Evolutionary conservation across 1,140 invertebrate genomes (phyloP).

Genomic region (Halyomorpha halys): DNA sequence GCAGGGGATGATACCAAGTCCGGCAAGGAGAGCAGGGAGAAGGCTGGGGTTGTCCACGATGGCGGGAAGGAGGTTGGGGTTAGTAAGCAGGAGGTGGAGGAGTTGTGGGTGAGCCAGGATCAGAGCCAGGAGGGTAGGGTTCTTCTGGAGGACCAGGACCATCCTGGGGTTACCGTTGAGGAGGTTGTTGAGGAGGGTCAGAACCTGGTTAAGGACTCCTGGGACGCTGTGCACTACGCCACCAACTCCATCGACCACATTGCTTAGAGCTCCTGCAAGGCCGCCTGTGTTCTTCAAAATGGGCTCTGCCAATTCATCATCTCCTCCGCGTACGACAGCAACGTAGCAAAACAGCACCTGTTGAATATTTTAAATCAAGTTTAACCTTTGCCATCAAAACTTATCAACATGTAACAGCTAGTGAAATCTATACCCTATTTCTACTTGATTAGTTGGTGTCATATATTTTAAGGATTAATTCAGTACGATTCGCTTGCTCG

Average conservation of each 20-base stretch:
- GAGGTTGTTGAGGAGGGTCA: background rate
- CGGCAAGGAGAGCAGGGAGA: background rate
- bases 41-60: conserved; percentile 13
- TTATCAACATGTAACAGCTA: too few species aligned
- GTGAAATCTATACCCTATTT: too few species aligned
- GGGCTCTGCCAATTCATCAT: too few species aligned
- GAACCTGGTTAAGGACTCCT: conserved; percentile 3
- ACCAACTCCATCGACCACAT: background rate
- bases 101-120: background rate
- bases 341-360: too few species aligned
- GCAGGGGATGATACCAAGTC: background rate
- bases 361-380: too few species aligned
- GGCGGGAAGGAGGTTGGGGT: conserved; percentile 3
- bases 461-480: too few species aligned
- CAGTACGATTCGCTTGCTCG: too few species aligned
- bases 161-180: conserved; percentile 3
- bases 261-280: background rate
- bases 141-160: background rate
- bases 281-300: background rate
- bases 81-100: background rate
- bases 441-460: too few species aligned
- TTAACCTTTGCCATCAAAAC: too few species aligned
- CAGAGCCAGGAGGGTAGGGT: background rate
- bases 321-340: too few species aligned
- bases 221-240: background rate